Evolutionary conservation across 2,888 invertebrate species (phyloP).

Genomic region (Prionchulus punctatus): DNA sequence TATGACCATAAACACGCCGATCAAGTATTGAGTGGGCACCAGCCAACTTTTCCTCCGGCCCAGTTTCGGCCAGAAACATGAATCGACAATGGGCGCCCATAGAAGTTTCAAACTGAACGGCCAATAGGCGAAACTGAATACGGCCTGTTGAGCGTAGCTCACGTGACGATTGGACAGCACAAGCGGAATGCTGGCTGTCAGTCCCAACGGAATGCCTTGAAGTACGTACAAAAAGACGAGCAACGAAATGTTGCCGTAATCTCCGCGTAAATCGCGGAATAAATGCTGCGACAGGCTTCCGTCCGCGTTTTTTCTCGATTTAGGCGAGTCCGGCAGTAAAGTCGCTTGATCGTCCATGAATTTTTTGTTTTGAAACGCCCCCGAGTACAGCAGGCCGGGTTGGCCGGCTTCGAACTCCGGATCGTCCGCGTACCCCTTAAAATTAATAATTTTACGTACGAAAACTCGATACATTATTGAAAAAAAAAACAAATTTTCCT

Average conservation of each 20-base stretch:
- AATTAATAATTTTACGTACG: neutral
- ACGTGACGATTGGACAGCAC: constrained; percentile 76
- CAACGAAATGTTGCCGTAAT: constrained; percentile 54
- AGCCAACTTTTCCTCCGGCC: constrained; percentile 78
- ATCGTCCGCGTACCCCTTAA: neutral
- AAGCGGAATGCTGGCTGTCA: constrained; percentile 86
- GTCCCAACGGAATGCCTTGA: constrained; percentile 69
- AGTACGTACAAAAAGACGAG: constrained; percentile 79
- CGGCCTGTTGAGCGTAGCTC: constrained; percentile 74
- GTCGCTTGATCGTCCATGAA: neutral
- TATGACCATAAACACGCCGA: constrained; percentile 59
- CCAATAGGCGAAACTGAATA: constrained; percentile 41
- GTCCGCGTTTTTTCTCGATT: neutral
- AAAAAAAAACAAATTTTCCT: no score
- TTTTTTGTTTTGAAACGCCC: neutral
- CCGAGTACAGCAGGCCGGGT: neutral
- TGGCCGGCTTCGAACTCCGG: neutral
- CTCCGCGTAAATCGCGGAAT: constrained; percentile 22
- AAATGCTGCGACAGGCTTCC: neutral
- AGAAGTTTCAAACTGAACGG: constrained; percentile 66
- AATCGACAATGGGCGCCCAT: constrained; percentile 97
- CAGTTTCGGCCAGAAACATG: constrained; percentile 47
- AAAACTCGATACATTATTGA: no score
- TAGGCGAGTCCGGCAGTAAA: neutral
- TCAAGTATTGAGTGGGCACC: constrained; percentile 77